Percentiles rank a stretch among this genome's conserved stretches.
Evolutionary conservation across 2,797 vertebrate species (phyloP).

Genomic region (Molossus molossus): DNA sequence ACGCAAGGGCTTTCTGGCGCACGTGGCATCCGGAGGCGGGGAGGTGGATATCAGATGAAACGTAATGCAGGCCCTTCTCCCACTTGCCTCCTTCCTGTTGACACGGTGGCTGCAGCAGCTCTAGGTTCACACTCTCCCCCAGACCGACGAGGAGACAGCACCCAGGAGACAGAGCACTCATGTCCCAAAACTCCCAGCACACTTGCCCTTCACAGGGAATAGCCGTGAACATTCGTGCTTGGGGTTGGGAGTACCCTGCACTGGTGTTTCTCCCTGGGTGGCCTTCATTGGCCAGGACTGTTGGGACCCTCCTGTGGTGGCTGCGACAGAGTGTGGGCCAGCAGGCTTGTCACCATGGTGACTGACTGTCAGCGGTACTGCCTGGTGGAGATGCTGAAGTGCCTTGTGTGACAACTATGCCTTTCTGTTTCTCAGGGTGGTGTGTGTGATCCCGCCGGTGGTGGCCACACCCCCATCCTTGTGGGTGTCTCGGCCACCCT

Average conservation of each 20-base stretch:
- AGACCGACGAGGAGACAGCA: not conserved
- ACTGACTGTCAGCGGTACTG: not conserved
- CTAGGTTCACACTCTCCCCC: not conserved
- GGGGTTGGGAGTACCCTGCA: too few species aligned
- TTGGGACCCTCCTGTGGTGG: not conserved
- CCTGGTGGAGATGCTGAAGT: rapidly evolving
- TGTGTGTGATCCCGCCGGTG: conserved; percentile 93
- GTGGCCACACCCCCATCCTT: conserved; percentile 93
- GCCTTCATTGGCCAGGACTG: rapidly evolving
- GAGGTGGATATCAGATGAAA: not conserved
- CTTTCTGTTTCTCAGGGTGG: conserved; percentile 90
- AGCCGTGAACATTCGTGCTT: not conserved
- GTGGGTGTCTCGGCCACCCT: conserved; percentile 93
- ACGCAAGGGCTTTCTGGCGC: not conserved
- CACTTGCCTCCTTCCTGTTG: not conserved
- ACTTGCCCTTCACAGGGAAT: rapidly evolving
- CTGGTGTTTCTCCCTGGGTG: not conserved
- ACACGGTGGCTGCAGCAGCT: not conserved
- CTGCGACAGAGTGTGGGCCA: not conserved
- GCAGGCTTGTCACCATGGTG: rapidly evolving
- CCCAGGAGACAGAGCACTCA: too few species aligned
- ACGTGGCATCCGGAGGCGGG: rapidly evolving
- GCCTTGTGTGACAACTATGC: not conserved
- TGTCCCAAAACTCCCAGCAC: not conserved
- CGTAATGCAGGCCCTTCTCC: not conserved